Conservation (phyloP, 2,797 vertebrate genomes). For the Tamandua tetradactyla region DNA sequence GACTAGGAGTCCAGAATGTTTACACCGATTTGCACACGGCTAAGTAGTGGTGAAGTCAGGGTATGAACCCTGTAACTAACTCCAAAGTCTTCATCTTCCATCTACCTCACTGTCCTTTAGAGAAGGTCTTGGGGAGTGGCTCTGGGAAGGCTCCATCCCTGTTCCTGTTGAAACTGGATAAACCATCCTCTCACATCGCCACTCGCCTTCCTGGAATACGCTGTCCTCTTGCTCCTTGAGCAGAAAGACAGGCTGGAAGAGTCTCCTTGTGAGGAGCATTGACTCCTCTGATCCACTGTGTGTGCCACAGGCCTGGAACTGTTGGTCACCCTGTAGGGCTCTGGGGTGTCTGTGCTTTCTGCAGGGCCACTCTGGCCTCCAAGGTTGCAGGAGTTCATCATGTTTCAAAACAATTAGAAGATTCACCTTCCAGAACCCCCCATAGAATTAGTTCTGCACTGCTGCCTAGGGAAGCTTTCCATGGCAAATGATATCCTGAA, state of each 20-base stretch:
- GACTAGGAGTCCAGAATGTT: no score
- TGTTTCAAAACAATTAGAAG: neutral
- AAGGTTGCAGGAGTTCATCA: neutral
- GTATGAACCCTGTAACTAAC: no score
- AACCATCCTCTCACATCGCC: neutral
- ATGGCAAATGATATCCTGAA: rapidly evolving
- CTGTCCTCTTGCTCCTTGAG: neutral
- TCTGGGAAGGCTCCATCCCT: neutral
- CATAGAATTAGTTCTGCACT: neutral
- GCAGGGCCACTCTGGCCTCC: neutral
- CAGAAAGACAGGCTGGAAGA: no score
- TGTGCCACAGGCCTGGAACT: no score
- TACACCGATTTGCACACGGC: no score
- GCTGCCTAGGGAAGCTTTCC: neutral
- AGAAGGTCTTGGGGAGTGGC: no score
- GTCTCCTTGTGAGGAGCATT: no score
- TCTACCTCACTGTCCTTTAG: no score
- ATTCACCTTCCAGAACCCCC: neutral
- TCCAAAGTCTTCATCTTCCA: no score
- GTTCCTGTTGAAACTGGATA: neutral
- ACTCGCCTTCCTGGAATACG: neutral
- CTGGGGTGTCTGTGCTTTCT: neutral
- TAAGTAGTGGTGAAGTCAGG: no score
- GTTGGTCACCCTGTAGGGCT: no score
- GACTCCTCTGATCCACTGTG: neutral